Evolutionary conservation across 2,888 invertebrate genomes (phyloP), one percentile per base, ranked within the genome.

Genomic region (Lutraria lutraria): DNA sequence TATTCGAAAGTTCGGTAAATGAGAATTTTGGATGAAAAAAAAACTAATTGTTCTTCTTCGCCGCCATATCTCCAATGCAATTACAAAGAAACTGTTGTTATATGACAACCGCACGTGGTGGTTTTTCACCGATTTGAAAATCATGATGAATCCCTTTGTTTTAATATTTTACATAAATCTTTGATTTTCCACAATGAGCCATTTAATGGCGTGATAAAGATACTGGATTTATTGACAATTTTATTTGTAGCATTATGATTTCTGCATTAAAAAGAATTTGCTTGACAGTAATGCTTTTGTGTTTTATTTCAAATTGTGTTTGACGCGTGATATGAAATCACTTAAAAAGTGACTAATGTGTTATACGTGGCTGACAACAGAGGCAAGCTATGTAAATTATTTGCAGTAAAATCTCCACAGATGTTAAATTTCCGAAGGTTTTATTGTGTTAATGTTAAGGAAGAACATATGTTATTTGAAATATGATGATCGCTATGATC

Each of bases 141-240:
- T 2, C 19, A 34, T 76, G 31, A 76, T 34, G 76, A 76, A 76
- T 31, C 31, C 34, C 34, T 16, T 34, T 76, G 31, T 76, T 76
- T n/a, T 68, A 68, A 68, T 68, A 68, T 68, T 25, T 68, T 13
- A 43, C 63, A 68, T 68, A 25, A 68, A 68, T 68, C 25, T 68
- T 25, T 25, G 12, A 25, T 68, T 68, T 68, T 68, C n/a, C 63
- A 68, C 63, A 68, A 68, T 68, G 63, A 68, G 25, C 25, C 63
- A 25, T 68, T 68, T 25, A 25, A 68, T 10, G 63, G 25, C 25
- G n/a, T n/a, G 21, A 68, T n/a, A 68, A 68, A n/a, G 25, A 68
- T 68, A 25, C 25, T 25, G 25, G 3, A 25, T 68, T 25, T n/a
- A 25, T 25, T 13, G 25, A 10, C 25, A 68, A n/a, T 68, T 68